These are phyloP conservation scores for Mesembrinibis cayennensis DNA, from an alignment of 2,113 vertebrate species.

Conservation along the genomic window DNA sequence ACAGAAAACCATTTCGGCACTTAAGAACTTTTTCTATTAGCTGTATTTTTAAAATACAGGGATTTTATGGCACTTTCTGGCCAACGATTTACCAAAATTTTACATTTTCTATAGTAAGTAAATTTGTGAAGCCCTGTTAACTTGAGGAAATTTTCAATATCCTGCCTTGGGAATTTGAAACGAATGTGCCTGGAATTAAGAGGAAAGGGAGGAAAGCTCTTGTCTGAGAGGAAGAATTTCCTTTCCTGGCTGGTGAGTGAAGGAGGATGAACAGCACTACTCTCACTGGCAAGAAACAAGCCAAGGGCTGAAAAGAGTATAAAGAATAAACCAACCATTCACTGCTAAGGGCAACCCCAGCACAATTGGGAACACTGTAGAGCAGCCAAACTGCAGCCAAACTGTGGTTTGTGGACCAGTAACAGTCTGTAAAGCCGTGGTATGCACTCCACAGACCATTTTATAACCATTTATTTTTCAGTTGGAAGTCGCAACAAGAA, in stretches of 20 bases:
- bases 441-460: neutral
- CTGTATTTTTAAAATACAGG: neutral
- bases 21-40: neutral
- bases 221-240: constrained; percentile 23
- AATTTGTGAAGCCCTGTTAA: neutral
- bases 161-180: constrained; percentile 11
- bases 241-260: neutral
- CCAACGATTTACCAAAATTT: neutral
- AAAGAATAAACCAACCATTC: constrained; percentile 56
- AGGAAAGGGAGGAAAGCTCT: constrained; percentile 46
- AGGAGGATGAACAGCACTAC: constrained; percentile 31
- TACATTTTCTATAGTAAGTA: neutral
- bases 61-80: neutral
- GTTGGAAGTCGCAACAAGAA: neutral
- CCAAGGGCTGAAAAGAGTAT: constrained; percentile 1
- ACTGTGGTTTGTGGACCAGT: constrained; percentile 33
- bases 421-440: neutral
- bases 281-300: constrained; percentile 42
- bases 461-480: neutral
- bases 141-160: neutral
- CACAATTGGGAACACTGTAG: constrained; percentile 41
- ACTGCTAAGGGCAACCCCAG: constrained; percentile 49
- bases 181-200: constrained; percentile 4
- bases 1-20: neutral
- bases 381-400: constrained; percentile 55